Evolutionary conservation across 2,888 invertebrate genomes (phyloP).

Genomic region (Lissocephala sabroskyi): DNA sequence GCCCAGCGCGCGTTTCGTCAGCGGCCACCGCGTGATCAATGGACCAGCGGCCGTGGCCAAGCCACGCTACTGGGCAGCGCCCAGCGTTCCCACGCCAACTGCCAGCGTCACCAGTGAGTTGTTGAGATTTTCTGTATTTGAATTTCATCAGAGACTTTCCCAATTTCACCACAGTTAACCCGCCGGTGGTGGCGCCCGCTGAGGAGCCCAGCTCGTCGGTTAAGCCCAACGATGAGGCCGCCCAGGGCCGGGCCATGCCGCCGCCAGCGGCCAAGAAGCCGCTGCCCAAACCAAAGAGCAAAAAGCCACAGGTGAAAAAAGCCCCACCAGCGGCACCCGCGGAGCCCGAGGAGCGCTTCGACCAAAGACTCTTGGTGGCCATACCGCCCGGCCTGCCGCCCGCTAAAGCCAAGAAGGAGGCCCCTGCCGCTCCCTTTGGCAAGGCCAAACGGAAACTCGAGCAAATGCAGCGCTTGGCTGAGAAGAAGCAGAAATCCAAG

Average conservation of each 20-base stretch:
- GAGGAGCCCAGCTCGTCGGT: no score
- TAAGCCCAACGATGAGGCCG: not conserved
- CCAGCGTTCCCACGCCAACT: not conserved
- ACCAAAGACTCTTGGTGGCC: slow-evolving; percentile 42
- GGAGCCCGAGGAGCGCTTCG: slow-evolving; percentile 44
- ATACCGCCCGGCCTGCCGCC: slow-evolving; percentile 32
- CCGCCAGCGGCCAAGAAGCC: slow-evolving; percentile 8
- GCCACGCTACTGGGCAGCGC: slow-evolving; percentile 34
- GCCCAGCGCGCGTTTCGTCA: slow-evolving; percentile 40
- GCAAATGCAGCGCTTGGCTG: slow-evolving; percentile 47
- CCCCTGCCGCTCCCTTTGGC: slow-evolving; percentile 38
- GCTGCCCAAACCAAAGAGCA: slow-evolving; percentile 18
- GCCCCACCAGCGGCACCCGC: slow-evolving; percentile 5
- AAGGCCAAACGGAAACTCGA: slow-evolving; percentile 56
- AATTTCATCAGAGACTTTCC: not conserved
- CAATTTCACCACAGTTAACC: no score
- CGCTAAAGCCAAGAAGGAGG: slow-evolving; percentile 16
- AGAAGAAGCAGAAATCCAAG: slow-evolving; percentile 61
- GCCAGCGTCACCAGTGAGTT: not conserved
- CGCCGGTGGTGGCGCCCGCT: no score
- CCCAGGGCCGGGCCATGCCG: slow-evolving; percentile 6
- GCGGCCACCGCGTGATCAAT: slow-evolving; percentile 50
- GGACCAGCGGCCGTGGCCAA: slow-evolving; percentile 26
- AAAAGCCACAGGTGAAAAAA: slow-evolving; percentile 10
- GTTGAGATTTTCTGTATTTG: not conserved